A percentile compares a stretch with the other conserved stretches of the same genome.
Evolutionary conservation across 2,888 invertebrate species (phyloP).

Genomic region (Biston betularia): DNA sequence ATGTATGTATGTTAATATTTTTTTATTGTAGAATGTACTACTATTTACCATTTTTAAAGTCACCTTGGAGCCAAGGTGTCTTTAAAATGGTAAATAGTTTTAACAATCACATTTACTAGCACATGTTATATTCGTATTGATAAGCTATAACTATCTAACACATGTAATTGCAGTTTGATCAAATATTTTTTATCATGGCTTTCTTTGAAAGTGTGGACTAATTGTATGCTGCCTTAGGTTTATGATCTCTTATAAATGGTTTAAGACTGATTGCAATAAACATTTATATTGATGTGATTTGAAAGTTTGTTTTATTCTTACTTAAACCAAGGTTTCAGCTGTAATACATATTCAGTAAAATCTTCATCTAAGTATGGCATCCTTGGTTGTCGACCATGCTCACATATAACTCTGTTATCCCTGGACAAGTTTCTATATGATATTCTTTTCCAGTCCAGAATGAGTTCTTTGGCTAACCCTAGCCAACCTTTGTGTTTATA

Average conservation of each 20-base stretch:
- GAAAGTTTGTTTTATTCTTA: conserved; percentile 57
- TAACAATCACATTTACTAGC: no score
- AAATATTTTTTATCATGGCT: no score
- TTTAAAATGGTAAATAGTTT: no score
- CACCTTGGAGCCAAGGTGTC: no score
- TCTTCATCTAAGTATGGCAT: conserved; percentile 93
- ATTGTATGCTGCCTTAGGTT: background rate
- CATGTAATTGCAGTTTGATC: no score
- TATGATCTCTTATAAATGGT: conserved; percentile 8
- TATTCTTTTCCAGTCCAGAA: conserved; percentile 94
- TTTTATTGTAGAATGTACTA: no score
- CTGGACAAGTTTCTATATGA: conserved; percentile 96
- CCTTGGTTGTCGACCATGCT: conserved; percentile 94
- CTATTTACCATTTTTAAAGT: no score
- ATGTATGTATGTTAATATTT: no score
- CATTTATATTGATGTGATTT: conserved; percentile 5
- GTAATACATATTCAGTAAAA: conserved; percentile 87
- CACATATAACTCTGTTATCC: conserved; percentile 96
- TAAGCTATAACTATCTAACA: no score
- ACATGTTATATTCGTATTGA: no score
- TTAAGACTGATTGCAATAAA: conserved; percentile 15
- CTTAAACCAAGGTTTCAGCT: conserved; percentile 89
- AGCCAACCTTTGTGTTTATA: conserved; percentile 86
- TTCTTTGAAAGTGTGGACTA: no score
- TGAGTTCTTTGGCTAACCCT: conserved; percentile 87